A percentile compares a stretch with the other conserved stretches of the same genome.
These are phyloP conservation scores for Oriolus oriolus DNA, from an alignment of 2,113 vertebrate genomes.

Conservation along the genomic window DNA sequence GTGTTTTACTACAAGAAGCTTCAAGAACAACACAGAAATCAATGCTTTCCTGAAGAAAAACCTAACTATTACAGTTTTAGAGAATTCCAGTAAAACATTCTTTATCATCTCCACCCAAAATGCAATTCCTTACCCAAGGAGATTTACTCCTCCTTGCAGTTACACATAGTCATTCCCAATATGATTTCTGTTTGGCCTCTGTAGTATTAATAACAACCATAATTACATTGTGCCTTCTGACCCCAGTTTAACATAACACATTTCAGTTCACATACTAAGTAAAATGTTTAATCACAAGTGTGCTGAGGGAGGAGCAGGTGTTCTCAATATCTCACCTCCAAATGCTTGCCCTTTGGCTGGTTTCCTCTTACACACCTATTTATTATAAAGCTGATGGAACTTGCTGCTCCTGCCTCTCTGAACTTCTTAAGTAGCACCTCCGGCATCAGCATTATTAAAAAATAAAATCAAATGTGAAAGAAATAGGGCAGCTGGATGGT, in stretches of 20 bases:
- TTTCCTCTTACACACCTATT: constrained; percentile 38
- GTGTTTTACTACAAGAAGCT: neutral
- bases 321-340: constrained; percentile 33
- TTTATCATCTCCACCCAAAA: neutral
- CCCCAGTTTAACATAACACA: constrained; percentile 30
- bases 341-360: constrained; percentile 46
- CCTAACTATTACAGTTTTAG: neutral
- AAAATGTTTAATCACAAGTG: constrained; percentile 16
- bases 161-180: neutral
- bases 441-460: constrained; percentile 37
- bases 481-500: constrained; percentile 17
- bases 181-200: neutral
- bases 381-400: constrained; percentile 33
- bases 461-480: constrained; percentile 36
- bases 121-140: neutral
- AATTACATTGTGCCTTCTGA: constrained; percentile 50
- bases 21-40: neutral
- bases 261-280: constrained; percentile 8
- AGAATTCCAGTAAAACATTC: neutral
- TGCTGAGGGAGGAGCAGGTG: constrained; percentile 46
- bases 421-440: constrained; percentile 55
- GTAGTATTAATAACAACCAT: constrained; percentile 21
- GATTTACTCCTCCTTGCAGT: neutral
- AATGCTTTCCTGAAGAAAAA: neutral
- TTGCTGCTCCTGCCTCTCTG: neutral